Evolutionary conservation across 2,888 invertebrate species (phyloP).

Genomic region (Piscicola geometra): DNA sequence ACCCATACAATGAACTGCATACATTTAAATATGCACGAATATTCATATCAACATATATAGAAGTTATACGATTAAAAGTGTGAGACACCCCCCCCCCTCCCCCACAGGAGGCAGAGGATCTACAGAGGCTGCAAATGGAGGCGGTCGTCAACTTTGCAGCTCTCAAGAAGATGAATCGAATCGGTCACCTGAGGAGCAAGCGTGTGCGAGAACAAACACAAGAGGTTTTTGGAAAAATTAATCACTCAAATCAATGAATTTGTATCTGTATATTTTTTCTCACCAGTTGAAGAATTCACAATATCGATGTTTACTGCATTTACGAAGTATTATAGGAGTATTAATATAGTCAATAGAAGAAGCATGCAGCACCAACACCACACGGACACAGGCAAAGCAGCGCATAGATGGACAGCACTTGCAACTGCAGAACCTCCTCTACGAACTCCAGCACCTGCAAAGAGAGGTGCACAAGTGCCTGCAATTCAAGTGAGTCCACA

Average conservation of each 20-base stretch:
- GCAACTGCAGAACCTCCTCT: constrained; percentile 83
- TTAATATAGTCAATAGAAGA: not conserved
- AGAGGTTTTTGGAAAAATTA: no score
- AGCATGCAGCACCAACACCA: not conserved
- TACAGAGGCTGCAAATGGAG: constrained; percentile 67
- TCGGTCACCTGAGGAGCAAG: constrained; percentile 81
- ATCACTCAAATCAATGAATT: no score
- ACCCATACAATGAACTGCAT: no score
- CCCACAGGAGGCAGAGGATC: constrained; percentile 56
- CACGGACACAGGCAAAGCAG: constrained; percentile 65
- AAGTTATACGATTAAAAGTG: no score
- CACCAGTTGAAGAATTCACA: no score
- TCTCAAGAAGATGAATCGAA: constrained; percentile 79
- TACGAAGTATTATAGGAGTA: not conserved
- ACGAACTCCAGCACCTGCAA: constrained; percentile 86
- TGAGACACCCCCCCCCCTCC: no score
- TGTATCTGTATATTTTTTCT: no score
- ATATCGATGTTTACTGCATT: no score
- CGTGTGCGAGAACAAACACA: constrained; percentile 74
- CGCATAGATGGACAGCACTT: constrained; percentile 83
- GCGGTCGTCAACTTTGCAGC: constrained; percentile 74
- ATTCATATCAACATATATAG: no score
- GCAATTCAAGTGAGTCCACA: constrained; percentile 71
- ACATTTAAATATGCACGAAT: no score
- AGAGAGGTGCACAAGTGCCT: constrained; percentile 91